These are phyloP conservation scores for Trachymyrmex septentrionalis DNA, from an alignment of 1,140 invertebrate genomes.

Conservation along the genomic window DNA sequence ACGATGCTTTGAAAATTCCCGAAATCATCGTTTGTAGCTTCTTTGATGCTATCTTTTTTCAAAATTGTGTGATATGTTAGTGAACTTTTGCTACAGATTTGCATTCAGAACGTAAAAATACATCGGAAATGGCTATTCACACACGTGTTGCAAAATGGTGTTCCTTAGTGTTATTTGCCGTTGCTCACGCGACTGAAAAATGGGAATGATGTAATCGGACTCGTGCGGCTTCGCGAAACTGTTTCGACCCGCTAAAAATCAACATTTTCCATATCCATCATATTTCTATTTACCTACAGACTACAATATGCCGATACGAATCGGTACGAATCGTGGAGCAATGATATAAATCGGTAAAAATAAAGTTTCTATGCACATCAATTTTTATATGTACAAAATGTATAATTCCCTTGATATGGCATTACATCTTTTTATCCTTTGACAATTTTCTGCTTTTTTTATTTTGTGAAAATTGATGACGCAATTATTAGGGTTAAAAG, in stretches of 20 bases:
- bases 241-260: slow-evolving; percentile 27
- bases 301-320: background rate
- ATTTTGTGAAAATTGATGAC: background rate
- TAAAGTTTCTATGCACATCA: background rate
- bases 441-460: background rate
- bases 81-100: no score
- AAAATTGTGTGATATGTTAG: no score
- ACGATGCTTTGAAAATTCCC: no score
- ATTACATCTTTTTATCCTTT: background rate
- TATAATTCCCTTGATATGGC: background rate
- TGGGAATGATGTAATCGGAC: slow-evolving; percentile 31
- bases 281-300: background rate
- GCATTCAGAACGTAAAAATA: no score
- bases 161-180: slow-evolving; percentile 34
- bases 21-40: no score
- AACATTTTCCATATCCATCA: slow-evolving; percentile 39
- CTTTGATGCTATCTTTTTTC: no score
- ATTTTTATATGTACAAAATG: background rate
- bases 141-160: no score
- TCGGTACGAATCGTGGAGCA: background rate
- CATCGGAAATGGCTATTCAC: no score
- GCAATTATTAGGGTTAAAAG: slow-evolving; percentile 17
- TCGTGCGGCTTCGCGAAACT: background rate
- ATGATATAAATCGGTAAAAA: background rate
- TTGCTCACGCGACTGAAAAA: slow-evolving; percentile 36